phyloP scores from a whole-genome alignment of 2,797 vertebrate species.

The Scyliorhinus canicula region DNA sequence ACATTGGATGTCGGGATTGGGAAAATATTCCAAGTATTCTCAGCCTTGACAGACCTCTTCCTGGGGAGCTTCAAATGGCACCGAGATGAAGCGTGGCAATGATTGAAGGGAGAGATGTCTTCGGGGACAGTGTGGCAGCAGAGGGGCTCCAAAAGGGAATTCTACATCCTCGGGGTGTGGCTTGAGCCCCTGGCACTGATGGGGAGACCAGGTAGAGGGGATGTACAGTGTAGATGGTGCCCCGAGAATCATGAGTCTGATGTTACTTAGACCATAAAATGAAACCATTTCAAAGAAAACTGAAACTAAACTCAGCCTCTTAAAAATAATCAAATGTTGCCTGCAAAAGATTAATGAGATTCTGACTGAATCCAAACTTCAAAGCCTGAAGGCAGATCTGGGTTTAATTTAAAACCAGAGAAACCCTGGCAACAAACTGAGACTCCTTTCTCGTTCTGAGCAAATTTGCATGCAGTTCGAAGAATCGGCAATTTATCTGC shows the following conservation, averaged over 20 bases:
- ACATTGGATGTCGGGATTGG: neutral
- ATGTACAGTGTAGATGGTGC: neutral
- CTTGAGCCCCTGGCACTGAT: neutral
- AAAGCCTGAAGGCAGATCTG: conserved; percentile 32
- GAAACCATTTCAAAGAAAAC: conserved; percentile 4
- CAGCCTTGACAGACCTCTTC: neutral
- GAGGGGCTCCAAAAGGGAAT: too few relatives aligned
- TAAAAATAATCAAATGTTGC: conserved; percentile 13
- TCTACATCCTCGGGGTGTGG: neutral
- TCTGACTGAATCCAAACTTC: conserved; percentile 30
- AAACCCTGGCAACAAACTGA: neutral
- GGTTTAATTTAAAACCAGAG: conserved; percentile 9
- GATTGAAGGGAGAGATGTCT: neutral
- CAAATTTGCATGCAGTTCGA: conserved; percentile 28
- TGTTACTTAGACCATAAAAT: neutral
- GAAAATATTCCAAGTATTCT: neutral
- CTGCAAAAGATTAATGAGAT: conserved; percentile 27
- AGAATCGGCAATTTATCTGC: neutral
- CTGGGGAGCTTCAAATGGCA: too few relatives aligned
- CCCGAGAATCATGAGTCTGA: neutral
- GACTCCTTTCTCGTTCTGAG: neutral
- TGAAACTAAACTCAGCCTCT: neutral
- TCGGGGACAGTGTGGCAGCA: neutral
- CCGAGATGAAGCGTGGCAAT: neutral
- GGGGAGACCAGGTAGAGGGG: neutral